These are phyloP conservation scores for Odontamblyopus lacepedii DNA, from an alignment of 2,797 vertebrate species.

Conservation along the genomic window DNA sequence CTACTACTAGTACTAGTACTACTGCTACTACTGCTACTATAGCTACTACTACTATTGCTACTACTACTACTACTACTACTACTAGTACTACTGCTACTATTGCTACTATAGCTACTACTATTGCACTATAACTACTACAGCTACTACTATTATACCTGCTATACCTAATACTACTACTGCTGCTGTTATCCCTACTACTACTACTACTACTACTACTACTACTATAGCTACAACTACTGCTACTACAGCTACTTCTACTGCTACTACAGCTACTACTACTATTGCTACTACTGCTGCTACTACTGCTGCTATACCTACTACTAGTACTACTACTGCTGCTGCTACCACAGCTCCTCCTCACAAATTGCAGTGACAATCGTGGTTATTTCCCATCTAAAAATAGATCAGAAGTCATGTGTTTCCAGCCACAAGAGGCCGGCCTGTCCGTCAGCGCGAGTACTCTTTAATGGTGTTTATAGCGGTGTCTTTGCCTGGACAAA, in stretches of 20 bases:
- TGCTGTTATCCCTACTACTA: not conserved
- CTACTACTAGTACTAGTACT: no score
- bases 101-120: not conserved
- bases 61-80: not conserved
- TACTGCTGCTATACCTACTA: not conserved
- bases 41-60: not conserved
- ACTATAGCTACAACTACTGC: no score
- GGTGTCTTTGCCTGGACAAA: constrained; percentile 4
- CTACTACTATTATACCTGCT: no score
- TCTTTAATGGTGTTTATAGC: constrained; percentile 17
- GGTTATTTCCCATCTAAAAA: not conserved
- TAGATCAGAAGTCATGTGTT: not conserved
- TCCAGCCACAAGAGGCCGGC: not conserved
- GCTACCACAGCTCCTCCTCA: no score
- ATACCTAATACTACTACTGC: no score
- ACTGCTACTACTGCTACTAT: no score
- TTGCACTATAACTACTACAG: no score
- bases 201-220: no score
- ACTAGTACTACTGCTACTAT: no score
- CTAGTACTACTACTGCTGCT: not conserved
- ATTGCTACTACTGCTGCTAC: no score
- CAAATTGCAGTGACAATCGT: not conserved
- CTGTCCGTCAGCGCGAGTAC: not conserved
- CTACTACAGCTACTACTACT: not conserved
- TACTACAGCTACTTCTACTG: no score